A percentile compares a stretch with the other conserved stretches of the same genome.
These are phyloP conservation scores for Hermetia illucens DNA, from an alignment of 1,140 invertebrate species.

Conservation along the genomic window DNA sequence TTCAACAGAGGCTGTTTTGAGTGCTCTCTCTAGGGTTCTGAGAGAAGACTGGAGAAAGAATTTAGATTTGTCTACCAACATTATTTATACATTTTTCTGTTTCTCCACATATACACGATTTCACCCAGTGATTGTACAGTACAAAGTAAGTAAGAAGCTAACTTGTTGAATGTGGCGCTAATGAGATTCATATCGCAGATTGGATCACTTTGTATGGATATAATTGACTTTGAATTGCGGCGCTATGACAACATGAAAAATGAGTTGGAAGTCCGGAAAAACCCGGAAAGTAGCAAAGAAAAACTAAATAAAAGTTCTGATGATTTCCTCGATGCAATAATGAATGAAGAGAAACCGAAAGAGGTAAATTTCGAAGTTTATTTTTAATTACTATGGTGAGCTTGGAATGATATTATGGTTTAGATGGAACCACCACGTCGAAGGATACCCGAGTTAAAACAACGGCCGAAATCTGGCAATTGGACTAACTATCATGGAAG, in stretches of 20 bases:
- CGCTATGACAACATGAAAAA: constrained; percentile 88
- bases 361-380: constrained; percentile 10
- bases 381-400: neutral
- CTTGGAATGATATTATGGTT: neutral
- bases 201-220: constrained; percentile 90
- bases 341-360: constrained; percentile 30
- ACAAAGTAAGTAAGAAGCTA: constrained; percentile 48
- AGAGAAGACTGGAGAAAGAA: constrained; percentile 95
- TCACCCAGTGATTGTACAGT: constrained; percentile 80
- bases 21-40: constrained; percentile 84
- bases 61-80: constrained; percentile 90
- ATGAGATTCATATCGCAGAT: constrained; percentile 55
- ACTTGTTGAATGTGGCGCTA: neutral
- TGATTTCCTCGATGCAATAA: constrained; percentile 23
- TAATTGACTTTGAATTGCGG: constrained; percentile 86
- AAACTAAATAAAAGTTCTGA: constrained; percentile 26
- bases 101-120: constrained; percentile 95
- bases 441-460: constrained; percentile 48
- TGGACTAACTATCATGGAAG: constrained; percentile 39
- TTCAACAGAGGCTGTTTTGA: constrained; percentile 76
- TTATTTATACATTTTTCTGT: constrained; percentile 94
- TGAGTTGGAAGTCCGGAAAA: constrained; percentile 59
- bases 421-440: constrained; percentile 46
- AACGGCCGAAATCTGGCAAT: constrained; percentile 49
- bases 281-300: constrained; percentile 27